Evolutionary conservation across 2,888 invertebrate species (phyloP).

Genomic region (Amiota communis): DNA sequence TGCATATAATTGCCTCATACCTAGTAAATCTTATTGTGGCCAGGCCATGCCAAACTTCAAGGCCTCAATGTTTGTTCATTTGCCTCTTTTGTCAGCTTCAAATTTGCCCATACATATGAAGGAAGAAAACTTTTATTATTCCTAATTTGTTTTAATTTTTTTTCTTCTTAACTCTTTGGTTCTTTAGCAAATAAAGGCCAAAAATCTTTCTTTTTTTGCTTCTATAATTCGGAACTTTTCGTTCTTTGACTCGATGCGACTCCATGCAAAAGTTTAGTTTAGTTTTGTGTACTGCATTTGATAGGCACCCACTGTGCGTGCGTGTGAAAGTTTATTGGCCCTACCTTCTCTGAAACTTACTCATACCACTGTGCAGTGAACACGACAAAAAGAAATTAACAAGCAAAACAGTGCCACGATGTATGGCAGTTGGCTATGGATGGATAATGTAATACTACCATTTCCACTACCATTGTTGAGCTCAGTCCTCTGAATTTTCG

Average conservation of each 20-base stretch:
- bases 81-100: not conserved
- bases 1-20: slow-evolving; percentile 23
- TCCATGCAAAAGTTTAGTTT: not conserved
- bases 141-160: not conserved
- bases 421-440: not conserved
- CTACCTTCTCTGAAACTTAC: not conserved
- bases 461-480: no score
- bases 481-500: no score
- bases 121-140: not conserved
- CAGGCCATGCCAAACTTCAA: not conserved
- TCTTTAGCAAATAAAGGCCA: not conserved
- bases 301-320: slow-evolving; percentile 24
- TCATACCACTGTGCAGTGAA: not conserved
- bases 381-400: slow-evolving; percentile 9
- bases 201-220: not conserved
- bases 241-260: no score
- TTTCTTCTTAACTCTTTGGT: not conserved
- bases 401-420: slow-evolving; percentile 12
- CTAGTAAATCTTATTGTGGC: not conserved
- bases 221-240: not conserved
- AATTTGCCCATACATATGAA: not conserved
- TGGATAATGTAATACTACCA: no score
- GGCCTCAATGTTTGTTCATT: not conserved
- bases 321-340: not conserved
- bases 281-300: slow-evolving; percentile 20